These are phyloP conservation scores for Thera britannica DNA, from an alignment of 2,888 invertebrate species.

Conservation along the genomic window DNA sequence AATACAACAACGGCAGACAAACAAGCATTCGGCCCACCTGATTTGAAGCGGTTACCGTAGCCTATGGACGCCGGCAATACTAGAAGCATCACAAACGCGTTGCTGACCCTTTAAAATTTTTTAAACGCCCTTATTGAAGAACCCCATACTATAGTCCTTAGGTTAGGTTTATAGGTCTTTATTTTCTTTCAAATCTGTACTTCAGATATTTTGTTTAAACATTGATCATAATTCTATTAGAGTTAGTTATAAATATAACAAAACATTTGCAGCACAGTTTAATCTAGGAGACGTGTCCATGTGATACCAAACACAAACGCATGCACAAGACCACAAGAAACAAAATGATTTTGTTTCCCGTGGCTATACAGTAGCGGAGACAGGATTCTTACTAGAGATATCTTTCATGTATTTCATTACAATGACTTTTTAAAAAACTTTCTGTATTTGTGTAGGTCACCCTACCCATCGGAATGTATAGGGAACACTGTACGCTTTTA, in stretches of 20 bases:
- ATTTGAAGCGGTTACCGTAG: too few relatives aligned
- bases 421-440: background rate
- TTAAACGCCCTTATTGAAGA: too few relatives aligned
- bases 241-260: constrained; percentile 10
- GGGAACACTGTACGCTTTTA: too few relatives aligned
- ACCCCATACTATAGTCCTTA: too few relatives aligned
- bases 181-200: too few relatives aligned
- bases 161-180: too few relatives aligned
- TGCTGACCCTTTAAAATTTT: too few relatives aligned
- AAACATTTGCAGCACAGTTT: constrained; percentile 28
- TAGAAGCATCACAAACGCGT: too few relatives aligned
- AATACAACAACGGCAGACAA: too few relatives aligned
- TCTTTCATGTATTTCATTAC: background rate
- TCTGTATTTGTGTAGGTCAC: background rate
- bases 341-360: background rate
- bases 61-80: too few relatives aligned
- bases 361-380: constrained; percentile 23
- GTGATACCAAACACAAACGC: constrained; percentile 45
- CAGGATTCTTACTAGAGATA: constrained; percentile 45
- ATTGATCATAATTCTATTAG: constrained; percentile 23
- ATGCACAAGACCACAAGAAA: constrained; percentile 25
- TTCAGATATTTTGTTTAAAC: background rate
- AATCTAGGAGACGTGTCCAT: constrained; percentile 57
- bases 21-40: too few relatives aligned
- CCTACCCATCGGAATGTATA: too few relatives aligned